These are phyloP conservation scores for Metaphire vulgaris DNA, from an alignment of 1,140 invertebrate species.

Conservation along the genomic window DNA sequence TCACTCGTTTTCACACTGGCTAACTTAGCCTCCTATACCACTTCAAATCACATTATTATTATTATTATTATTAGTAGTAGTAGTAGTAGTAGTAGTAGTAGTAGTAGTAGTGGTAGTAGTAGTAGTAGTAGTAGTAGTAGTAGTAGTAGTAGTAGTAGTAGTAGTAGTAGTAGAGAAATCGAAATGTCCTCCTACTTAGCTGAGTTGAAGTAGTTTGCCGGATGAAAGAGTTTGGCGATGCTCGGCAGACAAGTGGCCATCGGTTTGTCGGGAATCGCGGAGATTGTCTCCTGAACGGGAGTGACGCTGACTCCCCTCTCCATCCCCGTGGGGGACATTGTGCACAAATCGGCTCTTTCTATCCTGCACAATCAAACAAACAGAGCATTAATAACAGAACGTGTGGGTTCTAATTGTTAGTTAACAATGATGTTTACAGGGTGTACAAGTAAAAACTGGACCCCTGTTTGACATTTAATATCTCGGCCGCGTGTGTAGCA, in stretches of 20 bases:
- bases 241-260: background rate
- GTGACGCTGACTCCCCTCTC: background rate
- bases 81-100: too few relatives aligned
- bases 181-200: background rate
- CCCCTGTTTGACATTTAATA: too few relatives aligned
- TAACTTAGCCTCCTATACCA: too few relatives aligned
- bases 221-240: background rate
- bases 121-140: conserved; percentile 8
- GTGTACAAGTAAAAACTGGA: too few relatives aligned
- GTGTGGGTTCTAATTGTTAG: too few relatives aligned
- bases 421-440: too few relatives aligned
- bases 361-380: too few relatives aligned
- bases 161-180: conserved; percentile 8
- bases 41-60: too few relatives aligned
- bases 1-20: too few relatives aligned
- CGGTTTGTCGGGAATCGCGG: background rate
- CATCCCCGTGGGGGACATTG: background rate
- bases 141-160: conserved; percentile 9
- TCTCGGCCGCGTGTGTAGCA: too few relatives aligned
- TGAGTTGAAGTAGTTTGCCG: background rate
- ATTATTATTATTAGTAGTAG: too few relatives aligned
- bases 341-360: background rate
- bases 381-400: too few relatives aligned
- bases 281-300: background rate
- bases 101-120: conserved; percentile 4